Percentiles rank a stretch among this genome's conserved stretches.
phyloP scores from a whole-genome alignment of 2,797 vertebrate species.

The Sebastes reedi region DNA sequence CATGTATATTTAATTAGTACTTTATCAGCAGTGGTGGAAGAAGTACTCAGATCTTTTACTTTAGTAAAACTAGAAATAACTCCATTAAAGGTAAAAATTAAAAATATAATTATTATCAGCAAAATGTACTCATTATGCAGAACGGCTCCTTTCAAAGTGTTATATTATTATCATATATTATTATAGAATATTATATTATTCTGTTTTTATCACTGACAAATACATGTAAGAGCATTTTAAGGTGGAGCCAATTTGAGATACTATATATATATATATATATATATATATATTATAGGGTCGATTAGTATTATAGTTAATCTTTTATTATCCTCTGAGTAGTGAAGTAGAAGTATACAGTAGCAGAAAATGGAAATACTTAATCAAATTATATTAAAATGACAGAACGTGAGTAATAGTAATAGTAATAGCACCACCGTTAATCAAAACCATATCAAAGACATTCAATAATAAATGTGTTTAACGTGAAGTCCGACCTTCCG shows the following conservation, averaged over 20 bases:
- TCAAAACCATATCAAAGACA: too few relatives aligned
- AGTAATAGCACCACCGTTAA: too few relatives aligned
- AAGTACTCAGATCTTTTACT: too few relatives aligned
- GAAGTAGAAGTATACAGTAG: too few relatives aligned
- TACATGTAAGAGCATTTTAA: not conserved
- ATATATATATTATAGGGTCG: not conserved
- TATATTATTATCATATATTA: too few relatives aligned
- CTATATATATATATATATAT: too few relatives aligned
- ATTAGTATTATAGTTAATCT: not conserved
- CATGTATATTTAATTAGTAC: not conserved
- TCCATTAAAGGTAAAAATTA: too few relatives aligned
- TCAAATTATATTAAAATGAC: not conserved
- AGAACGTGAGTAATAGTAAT: not conserved
- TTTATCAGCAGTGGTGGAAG: not conserved
- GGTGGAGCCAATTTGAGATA: not conserved
- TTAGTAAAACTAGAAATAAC: too few relatives aligned
- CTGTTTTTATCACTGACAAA: not conserved
- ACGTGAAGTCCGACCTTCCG: constrained; percentile 62
- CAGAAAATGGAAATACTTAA: too few relatives aligned
- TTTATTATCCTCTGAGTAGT: too few relatives aligned
- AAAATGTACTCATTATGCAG: not conserved
- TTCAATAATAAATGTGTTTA: not conserved
- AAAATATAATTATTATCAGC: too few relatives aligned
- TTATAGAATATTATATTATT: not conserved
- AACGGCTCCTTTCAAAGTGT: not conserved